These are phyloP conservation scores for Diabrotica balteata DNA, from an alignment of 2,888 invertebrate species.

Conservation along the genomic window DNA sequence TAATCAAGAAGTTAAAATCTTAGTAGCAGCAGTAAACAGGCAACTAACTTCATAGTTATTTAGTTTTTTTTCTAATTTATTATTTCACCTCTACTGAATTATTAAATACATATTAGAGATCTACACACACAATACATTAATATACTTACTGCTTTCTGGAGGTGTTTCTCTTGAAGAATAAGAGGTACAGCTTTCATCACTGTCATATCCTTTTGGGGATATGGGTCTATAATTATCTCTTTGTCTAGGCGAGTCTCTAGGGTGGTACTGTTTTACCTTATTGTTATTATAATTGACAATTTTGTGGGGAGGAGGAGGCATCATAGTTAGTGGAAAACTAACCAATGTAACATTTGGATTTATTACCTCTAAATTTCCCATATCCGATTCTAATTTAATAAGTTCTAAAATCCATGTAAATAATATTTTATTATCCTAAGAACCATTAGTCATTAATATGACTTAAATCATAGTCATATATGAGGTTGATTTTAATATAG, in stretches of 20 bases:
- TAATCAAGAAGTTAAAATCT: no score
- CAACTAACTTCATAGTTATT: no score
- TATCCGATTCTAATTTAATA: constrained; percentile 24
- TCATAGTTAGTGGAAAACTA: constrained; percentile 37
- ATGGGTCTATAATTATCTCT: constrained; percentile 39
- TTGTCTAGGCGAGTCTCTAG: constrained; percentile 29
- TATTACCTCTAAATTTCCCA: constrained; percentile 33
- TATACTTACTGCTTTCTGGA: constrained; percentile 31
- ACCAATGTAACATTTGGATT: constrained; percentile 32
- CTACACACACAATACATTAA: background rate
- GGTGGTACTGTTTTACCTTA: constrained; percentile 34
- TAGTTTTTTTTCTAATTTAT: no score
- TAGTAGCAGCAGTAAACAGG: no score
- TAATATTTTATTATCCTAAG: no score
- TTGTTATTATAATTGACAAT: constrained; percentile 35
- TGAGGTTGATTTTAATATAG: no score
- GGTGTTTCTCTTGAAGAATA: constrained; percentile 35
- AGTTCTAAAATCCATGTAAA: no score
- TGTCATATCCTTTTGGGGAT: constrained; percentile 41
- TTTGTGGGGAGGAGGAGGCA: constrained; percentile 41
- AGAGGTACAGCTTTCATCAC: constrained; percentile 40
- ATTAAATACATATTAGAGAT: constrained; percentile 1
- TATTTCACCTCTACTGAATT: background rate
- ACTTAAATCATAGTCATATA: no score
- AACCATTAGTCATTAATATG: no score